A percentile compares a stretch with the other conserved stretches of the same genome.
Evolutionary conservation across 2,888 invertebrate genomes (phyloP).

Genomic region (Seladonia tumulorum): DNA sequence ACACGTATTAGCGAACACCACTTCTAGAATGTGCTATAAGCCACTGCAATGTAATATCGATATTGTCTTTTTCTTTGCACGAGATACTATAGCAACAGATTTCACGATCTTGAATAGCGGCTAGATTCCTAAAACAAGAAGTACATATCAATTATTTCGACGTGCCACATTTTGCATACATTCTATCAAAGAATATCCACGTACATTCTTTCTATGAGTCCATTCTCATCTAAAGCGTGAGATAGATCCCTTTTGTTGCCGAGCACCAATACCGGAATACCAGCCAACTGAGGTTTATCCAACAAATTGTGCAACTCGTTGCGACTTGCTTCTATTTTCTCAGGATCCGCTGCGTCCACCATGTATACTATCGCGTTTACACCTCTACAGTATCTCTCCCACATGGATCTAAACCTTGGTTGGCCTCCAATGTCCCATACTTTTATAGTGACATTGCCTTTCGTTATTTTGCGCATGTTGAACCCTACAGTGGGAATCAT

Average conservation of each 20-base stretch:
- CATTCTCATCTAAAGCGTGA: constrained; percentile 98
- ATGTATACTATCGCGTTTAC: constrained; percentile 99
- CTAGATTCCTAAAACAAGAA: constrained; percentile 92
- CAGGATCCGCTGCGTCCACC: constrained; percentile 99
- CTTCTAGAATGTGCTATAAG: constrained; percentile 97
- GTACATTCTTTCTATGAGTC: constrained; percentile 99
- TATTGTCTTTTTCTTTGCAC: constrained; percentile 99
- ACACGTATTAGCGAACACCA: constrained; percentile 84
- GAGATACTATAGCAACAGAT: constrained; percentile 99
- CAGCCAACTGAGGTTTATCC: constrained; percentile 98
- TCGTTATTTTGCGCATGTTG: constrained; percentile 99
- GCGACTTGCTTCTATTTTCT: constrained; percentile 99
- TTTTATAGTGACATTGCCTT: constrained; percentile 99
- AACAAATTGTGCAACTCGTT: constrained; percentile 99
- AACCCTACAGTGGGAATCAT: constrained; percentile 99
- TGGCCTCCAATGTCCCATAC: constrained; percentile 99
- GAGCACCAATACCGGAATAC: constrained; percentile 98
- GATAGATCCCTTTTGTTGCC: constrained; percentile 99
- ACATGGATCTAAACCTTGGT: constrained; percentile 99
- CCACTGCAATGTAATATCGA: constrained; percentile 99
- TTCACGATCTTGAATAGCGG: constrained; percentile 99
- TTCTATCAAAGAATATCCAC: constrained; percentile 73
- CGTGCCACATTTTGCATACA: accelerated
- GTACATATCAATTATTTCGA: not conserved
- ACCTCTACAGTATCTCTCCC: constrained; percentile 99